phyloP scores from a whole-genome alignment of 1,140 invertebrate genomes.

The Ectropis grisescens region DNA sequence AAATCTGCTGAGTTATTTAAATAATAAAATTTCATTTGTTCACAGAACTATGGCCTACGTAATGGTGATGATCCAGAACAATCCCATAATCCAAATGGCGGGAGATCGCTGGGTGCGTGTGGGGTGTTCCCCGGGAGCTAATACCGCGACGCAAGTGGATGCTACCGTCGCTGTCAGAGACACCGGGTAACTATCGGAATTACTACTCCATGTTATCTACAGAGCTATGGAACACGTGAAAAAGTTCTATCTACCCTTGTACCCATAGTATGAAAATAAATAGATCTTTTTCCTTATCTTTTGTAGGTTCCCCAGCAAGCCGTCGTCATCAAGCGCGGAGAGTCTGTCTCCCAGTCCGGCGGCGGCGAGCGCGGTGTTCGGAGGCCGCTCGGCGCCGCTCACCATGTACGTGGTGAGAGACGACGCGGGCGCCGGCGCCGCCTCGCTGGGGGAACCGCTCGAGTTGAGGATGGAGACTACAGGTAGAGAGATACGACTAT shows the following conservation, averaged over 20 bases:
- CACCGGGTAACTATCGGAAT: conserved; percentile 47
- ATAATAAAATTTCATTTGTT: background rate
- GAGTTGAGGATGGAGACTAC: conserved; percentile 57
- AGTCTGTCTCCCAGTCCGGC: conserved; percentile 4
- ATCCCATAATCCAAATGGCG: conserved; percentile 75
- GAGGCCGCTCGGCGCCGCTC: conserved; percentile 24
- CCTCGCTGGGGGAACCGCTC: conserved; percentile 53
- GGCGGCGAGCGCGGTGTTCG: conserved; percentile 35
- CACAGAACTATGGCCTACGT: conserved; percentile 73
- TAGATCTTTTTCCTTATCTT: no score
- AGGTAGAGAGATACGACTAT: no score
- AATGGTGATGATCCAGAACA: conserved; percentile 76
- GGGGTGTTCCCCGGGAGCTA: conserved; percentile 65
- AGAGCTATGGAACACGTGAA: no score
- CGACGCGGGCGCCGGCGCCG: conserved; percentile 18
- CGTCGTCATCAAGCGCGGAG: conserved; percentile 23
- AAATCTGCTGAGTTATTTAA: no score
- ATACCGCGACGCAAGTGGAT: conserved; percentile 56
- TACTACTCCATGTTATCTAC: no score
- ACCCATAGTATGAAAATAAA: no score
- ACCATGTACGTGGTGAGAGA: conserved; percentile 55
- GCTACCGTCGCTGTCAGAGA: conserved; percentile 52
- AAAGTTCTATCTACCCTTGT: no score
- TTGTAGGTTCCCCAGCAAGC: no score
- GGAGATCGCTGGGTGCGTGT: conserved; percentile 76